Evolutionary conservation across 2,113 vertebrate species (phyloP).

Genomic region (Calidris pygmaea): DNA sequence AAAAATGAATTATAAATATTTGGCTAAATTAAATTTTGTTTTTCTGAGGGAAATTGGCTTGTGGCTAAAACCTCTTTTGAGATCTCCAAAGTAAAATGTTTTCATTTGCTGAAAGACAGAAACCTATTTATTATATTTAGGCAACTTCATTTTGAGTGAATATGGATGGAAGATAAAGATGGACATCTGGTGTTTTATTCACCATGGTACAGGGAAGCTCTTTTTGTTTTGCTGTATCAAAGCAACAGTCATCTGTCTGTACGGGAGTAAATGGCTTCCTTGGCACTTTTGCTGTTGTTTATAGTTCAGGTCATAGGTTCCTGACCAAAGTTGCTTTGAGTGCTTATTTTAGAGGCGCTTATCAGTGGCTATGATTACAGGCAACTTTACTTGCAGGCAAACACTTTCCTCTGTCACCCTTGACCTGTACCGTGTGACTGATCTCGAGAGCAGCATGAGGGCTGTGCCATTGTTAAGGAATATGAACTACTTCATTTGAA

Average conservation of each 20-base stretch:
- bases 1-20: constrained; percentile 11
- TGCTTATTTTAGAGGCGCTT: constrained; percentile 62
- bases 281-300: neutral
- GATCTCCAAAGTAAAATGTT: neutral
- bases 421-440: constrained; percentile 7
- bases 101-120: constrained; percentile 31
- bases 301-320: constrained; percentile 31
- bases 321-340: neutral
- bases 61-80: constrained; percentile 11
- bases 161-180: constrained; percentile 12
- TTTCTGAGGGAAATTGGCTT: neutral
- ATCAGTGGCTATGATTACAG: constrained; percentile 41
- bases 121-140: constrained; percentile 12
- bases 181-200: neutral
- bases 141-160: neutral
- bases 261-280: neutral
- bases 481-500: neutral
- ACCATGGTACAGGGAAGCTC: neutral
- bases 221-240: neutral
- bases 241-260: neutral
- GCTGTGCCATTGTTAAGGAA: neutral
- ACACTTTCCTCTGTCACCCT: constrained; percentile 43
- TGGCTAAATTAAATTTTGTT: constrained; percentile 37
- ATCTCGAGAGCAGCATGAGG: neutral
- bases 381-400: constrained; percentile 53